These are phyloP conservation scores for Electrona antarctica DNA, from an alignment of 2,113 vertebrate genomes.

Conservation along the genomic window DNA sequence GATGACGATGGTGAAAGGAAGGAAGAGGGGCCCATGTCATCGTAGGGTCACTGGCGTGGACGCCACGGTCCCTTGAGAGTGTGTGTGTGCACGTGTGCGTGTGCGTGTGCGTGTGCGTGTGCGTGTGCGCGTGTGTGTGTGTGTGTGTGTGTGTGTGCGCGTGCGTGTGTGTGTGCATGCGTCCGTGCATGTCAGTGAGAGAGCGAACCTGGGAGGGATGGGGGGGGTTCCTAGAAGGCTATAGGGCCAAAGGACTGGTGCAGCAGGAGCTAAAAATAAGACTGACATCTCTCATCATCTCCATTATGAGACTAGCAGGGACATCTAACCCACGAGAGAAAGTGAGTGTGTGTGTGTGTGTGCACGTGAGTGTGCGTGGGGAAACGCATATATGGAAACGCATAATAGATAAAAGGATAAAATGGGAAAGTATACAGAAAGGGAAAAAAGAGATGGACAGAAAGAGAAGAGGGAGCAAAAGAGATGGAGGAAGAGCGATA, in stretches of 20 bases:
- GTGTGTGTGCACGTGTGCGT: neutral
- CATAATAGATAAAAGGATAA: too few species aligned
- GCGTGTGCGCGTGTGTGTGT: conserved; percentile 27
- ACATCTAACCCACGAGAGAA: conserved; percentile 18
- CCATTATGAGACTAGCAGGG: conserved; percentile 70
- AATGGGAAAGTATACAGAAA: too few species aligned
- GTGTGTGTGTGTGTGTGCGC: neutral
- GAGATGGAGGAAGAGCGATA: neutral
- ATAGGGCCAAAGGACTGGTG: conserved; percentile 42
- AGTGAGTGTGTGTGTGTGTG: too few species aligned
- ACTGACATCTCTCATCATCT: conserved; percentile 70
- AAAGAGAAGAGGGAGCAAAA: conserved; percentile 5
- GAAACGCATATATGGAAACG: too few species aligned
- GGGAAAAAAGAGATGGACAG: neutral
- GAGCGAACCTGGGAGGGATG: conserved; percentile 32
- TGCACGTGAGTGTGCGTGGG: too few species aligned
- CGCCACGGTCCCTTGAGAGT: neutral
- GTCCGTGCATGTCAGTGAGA: conserved; percentile 22
- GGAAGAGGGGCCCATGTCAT: conserved; percentile 8
- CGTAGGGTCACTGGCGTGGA: conserved; percentile 37
- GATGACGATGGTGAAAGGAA: neutral
- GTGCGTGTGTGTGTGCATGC: conserved; percentile 28
- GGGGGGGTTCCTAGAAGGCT: conserved; percentile 62
- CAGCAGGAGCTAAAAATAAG: conserved; percentile 75
- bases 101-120: conserved; percentile 33